These are phyloP conservation scores for Corythaeola cristata DNA, from an alignment of 2,113 vertebrate species.

Conservation along the genomic window DNA sequence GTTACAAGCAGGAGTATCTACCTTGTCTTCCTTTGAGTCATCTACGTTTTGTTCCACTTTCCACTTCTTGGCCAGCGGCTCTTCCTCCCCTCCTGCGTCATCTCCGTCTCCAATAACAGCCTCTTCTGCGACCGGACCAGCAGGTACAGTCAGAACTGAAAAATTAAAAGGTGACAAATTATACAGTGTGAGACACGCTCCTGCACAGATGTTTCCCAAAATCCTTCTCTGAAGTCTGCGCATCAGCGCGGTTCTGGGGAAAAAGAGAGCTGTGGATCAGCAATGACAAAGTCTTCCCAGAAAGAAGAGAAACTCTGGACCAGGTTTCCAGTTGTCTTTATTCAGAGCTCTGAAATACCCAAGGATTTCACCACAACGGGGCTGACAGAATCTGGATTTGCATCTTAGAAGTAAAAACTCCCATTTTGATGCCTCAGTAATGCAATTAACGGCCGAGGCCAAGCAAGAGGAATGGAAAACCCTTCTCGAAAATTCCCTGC, in stretches of 20 bases:
- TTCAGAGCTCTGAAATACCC: background rate
- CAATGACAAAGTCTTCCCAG: accelerated
- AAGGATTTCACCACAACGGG: accelerated
- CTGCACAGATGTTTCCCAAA: background rate
- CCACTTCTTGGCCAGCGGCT: conserved; percentile 76
- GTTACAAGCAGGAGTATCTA: background rate
- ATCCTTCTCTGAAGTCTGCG: background rate
- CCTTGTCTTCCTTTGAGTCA: conserved; percentile 72
- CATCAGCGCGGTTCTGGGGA: background rate
- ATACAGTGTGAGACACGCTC: background rate
- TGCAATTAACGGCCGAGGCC: background rate
- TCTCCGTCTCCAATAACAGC: conserved; percentile 66
- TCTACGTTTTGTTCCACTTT: conserved; percentile 67
- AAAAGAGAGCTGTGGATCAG: background rate
- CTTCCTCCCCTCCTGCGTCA: conserved; percentile 43
- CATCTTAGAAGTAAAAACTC: too few species aligned
- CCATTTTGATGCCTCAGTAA: background rate
- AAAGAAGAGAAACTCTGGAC: background rate
- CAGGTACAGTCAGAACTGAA: conserved; percentile 85
- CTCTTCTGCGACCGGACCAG: conserved; percentile 84
- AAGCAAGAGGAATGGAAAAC: background rate
- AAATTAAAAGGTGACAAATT: conserved; percentile 7
- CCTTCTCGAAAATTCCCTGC: background rate
- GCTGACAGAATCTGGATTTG: background rate
- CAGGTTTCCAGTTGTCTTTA: background rate